Conservation (phyloP, 2,797 vertebrate genomes). For the Cottoperca gobio region DNA sequence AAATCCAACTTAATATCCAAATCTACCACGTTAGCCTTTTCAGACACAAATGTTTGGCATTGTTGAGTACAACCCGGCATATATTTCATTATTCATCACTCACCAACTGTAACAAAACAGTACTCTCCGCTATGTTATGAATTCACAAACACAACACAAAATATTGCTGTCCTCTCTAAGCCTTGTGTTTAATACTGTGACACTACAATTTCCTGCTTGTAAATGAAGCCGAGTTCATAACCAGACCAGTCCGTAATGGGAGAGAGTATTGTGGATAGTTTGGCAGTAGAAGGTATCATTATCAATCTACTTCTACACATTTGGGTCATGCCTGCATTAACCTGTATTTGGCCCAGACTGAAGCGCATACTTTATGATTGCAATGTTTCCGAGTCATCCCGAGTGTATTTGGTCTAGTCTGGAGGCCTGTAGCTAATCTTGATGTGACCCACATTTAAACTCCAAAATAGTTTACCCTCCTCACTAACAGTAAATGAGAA, state of each 20-base stretch:
- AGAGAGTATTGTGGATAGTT: conserved; percentile 12
- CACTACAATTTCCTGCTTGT: conserved; percentile 22
- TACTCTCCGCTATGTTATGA: conserved; percentile 53
- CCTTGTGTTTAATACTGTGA: conserved; percentile 43
- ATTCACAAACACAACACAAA: conserved; percentile 58
- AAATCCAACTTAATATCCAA: neutral
- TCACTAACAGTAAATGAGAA: conserved; percentile 59
- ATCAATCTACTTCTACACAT: conserved; percentile 59
- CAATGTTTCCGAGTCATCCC: conserved; percentile 43
- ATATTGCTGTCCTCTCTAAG: conserved; percentile 25
- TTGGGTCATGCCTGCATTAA: conserved; percentile 70
- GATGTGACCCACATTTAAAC: conserved; percentile 73
- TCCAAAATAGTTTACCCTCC: conserved; percentile 64
- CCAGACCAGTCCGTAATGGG: neutral
- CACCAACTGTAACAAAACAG: conserved; percentile 28
- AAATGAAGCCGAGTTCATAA: conserved; percentile 41
- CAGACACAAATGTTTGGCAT: conserved; percentile 12
- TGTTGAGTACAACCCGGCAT: conserved; percentile 32
- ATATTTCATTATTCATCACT: conserved; percentile 70
- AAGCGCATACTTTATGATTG: conserved; percentile 52
- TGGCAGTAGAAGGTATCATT: conserved; percentile 25
- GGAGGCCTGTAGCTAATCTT: conserved; percentile 69
- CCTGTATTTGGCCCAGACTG: conserved; percentile 58
- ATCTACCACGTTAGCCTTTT: conserved; percentile 15
- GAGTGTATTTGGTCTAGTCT: conserved; percentile 62